Percentiles rank a stretch among this genome's conserved stretches.
phyloP scores from a whole-genome alignment of 2,797 vertebrate species.

The Macropus fuliginosus region DNA sequence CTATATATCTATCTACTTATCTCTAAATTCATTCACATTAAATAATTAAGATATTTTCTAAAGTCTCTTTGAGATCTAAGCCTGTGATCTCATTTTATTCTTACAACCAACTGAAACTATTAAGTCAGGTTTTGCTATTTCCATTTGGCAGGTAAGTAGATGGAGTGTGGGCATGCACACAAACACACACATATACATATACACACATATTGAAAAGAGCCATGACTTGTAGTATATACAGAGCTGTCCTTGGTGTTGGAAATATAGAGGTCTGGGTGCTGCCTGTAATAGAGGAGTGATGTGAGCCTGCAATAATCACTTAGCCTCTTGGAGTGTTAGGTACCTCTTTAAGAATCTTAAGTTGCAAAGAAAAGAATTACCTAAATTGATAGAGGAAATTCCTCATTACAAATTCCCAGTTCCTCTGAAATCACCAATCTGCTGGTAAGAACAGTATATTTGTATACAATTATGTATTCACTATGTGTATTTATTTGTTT shows the following conservation, averaged over 20 bases:
- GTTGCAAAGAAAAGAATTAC: neutral
- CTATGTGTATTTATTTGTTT: neutral
- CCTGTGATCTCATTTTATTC: constrained; percentile 47
- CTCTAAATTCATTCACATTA: neutral
- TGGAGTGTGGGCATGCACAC: neutral
- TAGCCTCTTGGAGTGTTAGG: neutral
- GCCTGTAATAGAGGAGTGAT: neutral
- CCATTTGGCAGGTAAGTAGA: constrained; percentile 24
- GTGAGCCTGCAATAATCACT: neutral
- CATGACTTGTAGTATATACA: neutral
- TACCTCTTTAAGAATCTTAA: neutral
- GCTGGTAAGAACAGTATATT: neutral
- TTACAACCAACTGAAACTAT: constrained; percentile 25
- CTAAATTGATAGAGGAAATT: neutral
- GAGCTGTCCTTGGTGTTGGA: neutral
- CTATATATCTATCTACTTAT: neutral
- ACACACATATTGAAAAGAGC: neutral
- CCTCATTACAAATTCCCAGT: neutral
- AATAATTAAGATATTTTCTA: neutral
- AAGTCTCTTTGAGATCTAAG: too few relatives aligned
- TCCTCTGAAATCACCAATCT: neutral
- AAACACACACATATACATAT: neutral
- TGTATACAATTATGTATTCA: neutral
- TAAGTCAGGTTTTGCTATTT: neutral
- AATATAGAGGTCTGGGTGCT: neutral